These are phyloP conservation scores for Chaenocephalus aceratus DNA, from an alignment of 2,113 vertebrate genomes.

Conservation along the genomic window DNA sequence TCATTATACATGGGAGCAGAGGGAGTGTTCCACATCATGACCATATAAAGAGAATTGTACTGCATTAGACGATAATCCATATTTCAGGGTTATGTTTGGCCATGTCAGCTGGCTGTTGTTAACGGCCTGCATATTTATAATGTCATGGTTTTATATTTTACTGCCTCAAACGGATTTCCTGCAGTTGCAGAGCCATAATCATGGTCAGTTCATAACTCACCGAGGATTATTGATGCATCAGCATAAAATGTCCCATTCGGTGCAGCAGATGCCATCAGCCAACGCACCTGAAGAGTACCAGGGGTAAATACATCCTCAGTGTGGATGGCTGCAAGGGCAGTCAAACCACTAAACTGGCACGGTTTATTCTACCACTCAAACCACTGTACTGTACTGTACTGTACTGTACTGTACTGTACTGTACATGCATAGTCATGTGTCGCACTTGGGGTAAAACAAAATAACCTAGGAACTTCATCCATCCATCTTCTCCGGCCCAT, in stretches of 20 bases:
- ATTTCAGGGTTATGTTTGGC: slow-evolving; percentile 79
- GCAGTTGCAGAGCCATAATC: slow-evolving; percentile 70
- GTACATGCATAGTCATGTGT: no score
- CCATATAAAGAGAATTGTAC: slow-evolving; percentile 74
- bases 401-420: no score
- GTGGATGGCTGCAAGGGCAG: slow-evolving; percentile 7
- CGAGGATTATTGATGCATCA: slow-evolving; percentile 67
- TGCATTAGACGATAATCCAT: slow-evolving; percentile 74
- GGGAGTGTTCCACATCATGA: slow-evolving; percentile 70
- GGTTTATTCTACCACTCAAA: background rate
- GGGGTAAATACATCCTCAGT: slow-evolving; percentile 27
- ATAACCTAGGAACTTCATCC: background rate
- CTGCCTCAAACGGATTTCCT: slow-evolving; percentile 74
- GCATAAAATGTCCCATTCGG: slow-evolving; percentile 52
- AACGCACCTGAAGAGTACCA: slow-evolving; percentile 39
- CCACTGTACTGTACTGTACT: background rate
- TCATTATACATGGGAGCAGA: slow-evolving; percentile 63
- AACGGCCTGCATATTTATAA: slow-evolving; percentile 78
- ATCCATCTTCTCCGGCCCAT: no score
- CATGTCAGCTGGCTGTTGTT: slow-evolving; percentile 73
- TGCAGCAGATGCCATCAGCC: slow-evolving; percentile 57
- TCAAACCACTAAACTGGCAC: background rate
- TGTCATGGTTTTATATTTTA: slow-evolving; percentile 81
- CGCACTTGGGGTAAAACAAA: background rate
- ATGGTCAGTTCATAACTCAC: slow-evolving; percentile 78